These are phyloP conservation scores for Cosmia pyralina DNA, from an alignment of 2,888 invertebrate genomes.

Conservation along the genomic window DNA sequence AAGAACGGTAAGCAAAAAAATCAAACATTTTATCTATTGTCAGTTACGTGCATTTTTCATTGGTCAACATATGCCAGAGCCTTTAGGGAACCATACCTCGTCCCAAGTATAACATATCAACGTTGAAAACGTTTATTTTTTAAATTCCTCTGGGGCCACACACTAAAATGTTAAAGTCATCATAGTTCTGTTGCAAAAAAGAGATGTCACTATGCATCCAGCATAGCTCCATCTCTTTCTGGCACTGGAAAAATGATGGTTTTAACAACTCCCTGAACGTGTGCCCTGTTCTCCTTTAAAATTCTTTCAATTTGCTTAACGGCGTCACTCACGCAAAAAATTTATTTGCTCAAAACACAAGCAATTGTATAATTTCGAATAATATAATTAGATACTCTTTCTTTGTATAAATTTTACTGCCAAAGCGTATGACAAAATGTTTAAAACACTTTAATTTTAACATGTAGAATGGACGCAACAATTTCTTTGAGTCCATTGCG, in stretches of 20 bases:
- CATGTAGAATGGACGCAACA: not conserved
- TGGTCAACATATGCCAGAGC: slow-evolving; percentile 32
- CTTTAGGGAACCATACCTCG: slow-evolving; percentile 65
- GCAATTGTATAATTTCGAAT: slow-evolving; percentile 72
- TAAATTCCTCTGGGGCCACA: not conserved
- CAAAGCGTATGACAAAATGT: slow-evolving; percentile 50
- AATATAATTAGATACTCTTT: slow-evolving; percentile 52
- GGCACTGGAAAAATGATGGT: not conserved
- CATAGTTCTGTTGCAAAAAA: not conserved
- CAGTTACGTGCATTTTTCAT: no score
- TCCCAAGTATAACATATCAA: slow-evolving; percentile 77
- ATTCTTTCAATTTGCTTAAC: slow-evolving; percentile 39
- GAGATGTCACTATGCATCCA: not conserved
- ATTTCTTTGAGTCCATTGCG: slow-evolving; percentile 9
- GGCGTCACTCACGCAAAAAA: slow-evolving; percentile 61
- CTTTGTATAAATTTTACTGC: slow-evolving; percentile 57
- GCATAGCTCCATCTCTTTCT: not conserved
- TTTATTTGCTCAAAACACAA: slow-evolving; percentile 84
- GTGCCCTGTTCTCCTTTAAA: slow-evolving; percentile 6
- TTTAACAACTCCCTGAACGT: not conserved
- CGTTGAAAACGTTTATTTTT: slow-evolving; percentile 71
- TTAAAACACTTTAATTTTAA: slow-evolving; percentile 9
- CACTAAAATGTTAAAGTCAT: not conserved
- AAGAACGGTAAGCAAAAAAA: not conserved
- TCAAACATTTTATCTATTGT: not conserved